Evolutionary conservation across 2,113 vertebrate species (phyloP).

Genomic region (Calypte anna): DNA sequence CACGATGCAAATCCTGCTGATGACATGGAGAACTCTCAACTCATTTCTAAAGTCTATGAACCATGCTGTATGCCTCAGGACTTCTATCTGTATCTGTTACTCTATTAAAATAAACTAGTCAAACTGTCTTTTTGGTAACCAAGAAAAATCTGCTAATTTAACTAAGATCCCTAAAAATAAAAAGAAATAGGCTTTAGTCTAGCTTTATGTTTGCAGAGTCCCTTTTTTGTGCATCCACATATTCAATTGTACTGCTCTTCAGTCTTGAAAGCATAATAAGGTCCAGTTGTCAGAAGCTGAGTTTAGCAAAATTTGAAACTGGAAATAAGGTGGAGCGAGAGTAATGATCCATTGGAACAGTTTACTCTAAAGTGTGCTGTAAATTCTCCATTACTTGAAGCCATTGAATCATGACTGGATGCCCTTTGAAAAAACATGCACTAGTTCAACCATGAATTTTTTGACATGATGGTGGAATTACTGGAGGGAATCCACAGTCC

Average conservation of each 20-base stretch:
- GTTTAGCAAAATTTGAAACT: slow-evolving; percentile 12
- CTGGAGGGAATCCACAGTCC: not conserved
- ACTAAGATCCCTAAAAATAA: not conserved
- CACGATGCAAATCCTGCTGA: not conserved
- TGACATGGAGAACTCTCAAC: not conserved
- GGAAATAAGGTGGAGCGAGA: not conserved
- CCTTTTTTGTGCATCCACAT: not conserved
- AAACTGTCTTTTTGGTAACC: not conserved
- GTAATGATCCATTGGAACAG: slow-evolving; percentile 10
- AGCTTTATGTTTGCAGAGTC: not conserved
- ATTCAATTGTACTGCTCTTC: not conserved
- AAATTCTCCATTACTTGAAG: slow-evolving; percentile 33
- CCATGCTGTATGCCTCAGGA: rapidly evolving
- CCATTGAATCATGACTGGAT: not conserved
- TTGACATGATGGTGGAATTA: not conserved
- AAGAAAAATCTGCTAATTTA: not conserved
- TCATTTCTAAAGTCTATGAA: not conserved
- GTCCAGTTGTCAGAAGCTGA: not conserved
- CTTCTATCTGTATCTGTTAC: not conserved
- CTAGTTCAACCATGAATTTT: not conserved
- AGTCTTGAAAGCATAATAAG: not conserved
- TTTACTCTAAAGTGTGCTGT: not conserved
- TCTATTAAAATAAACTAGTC: not conserved
- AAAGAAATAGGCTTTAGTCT: not conserved
- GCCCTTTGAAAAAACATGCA: not conserved